A percentile compares a stretch with the other conserved stretches of the same genome.
phyloP scores from a whole-genome alignment of 2,888 invertebrate species.

The Sesia bembeciformis region DNA sequence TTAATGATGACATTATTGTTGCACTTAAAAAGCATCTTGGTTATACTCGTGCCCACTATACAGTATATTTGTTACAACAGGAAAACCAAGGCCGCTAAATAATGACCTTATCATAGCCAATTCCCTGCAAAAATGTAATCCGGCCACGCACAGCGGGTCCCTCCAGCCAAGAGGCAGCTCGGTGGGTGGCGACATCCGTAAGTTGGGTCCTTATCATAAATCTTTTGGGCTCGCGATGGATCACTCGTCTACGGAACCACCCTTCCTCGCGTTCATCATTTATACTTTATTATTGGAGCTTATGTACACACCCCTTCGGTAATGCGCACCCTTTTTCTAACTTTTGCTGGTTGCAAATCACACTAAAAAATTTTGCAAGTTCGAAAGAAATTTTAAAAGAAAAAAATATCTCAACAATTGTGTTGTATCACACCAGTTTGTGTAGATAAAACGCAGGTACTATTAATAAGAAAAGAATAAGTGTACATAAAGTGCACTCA shows the following conservation, averaged over 20 bases:
- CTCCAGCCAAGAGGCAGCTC: slow-evolving; percentile 13
- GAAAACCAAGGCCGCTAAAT: background rate
- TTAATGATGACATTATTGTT: too few species aligned
- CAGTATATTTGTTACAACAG: too few species aligned
- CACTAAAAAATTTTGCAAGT: background rate
- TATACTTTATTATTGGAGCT: slow-evolving; percentile 50
- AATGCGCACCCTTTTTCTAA: background rate
- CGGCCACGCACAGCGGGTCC: slow-evolving; percentile 5
- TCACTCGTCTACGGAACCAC: slow-evolving; percentile 23
- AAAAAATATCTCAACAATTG: too few species aligned
- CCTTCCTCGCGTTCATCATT: slow-evolving; percentile 31
- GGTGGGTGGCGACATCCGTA: slow-evolving; percentile 44
- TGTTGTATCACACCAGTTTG: too few species aligned
- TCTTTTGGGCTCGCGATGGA: slow-evolving; percentile 40
- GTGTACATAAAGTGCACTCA: too few species aligned
- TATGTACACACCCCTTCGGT: slow-evolving; percentile 27
- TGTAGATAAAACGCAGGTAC: too few species aligned
- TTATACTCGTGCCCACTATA: too few species aligned
- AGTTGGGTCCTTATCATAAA: slow-evolving; percentile 53
- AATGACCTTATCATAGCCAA: background rate
- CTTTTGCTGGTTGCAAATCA: background rate
- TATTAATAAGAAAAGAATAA: too few species aligned
- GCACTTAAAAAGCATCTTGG: too few species aligned
- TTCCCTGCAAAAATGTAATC: background rate
- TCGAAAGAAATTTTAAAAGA: too few species aligned